Conservation (phyloP, 2,113 vertebrate genomes). For the Calyptomena viridis region DNA sequence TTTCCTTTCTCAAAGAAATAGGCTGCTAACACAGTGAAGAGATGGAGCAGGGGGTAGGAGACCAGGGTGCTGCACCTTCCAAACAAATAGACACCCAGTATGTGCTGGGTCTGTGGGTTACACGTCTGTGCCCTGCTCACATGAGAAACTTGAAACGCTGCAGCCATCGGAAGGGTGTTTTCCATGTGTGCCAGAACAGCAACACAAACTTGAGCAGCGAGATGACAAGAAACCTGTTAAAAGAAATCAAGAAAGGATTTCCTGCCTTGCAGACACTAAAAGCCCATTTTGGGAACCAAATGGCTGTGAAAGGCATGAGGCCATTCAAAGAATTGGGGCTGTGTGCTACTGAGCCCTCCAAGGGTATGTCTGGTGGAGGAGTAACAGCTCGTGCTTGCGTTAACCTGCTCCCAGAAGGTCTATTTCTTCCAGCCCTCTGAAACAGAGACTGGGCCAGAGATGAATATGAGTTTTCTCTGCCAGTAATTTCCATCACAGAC, state of each 20-base stretch:
- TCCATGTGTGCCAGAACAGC: neutral
- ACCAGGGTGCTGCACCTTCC: neutral
- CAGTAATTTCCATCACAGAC: conserved; percentile 52
- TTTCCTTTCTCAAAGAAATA: neutral
- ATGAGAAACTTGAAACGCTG: conserved; percentile 69
- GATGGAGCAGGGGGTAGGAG: neutral
- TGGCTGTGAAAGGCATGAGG: conserved; percentile 34
- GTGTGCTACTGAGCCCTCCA: conserved; percentile 41
- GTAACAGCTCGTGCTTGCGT: neutral
- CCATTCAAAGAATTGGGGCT: conserved; percentile 19
- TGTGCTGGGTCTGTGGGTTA: neutral
- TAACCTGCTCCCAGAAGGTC: conserved; percentile 51
- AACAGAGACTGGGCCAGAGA: neutral
- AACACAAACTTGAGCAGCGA: neutral
- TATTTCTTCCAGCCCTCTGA: conserved; percentile 39
- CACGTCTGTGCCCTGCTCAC: neutral
- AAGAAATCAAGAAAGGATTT: conserved; percentile 65
- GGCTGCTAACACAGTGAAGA: neutral
- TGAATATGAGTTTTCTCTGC: conserved; percentile 43
- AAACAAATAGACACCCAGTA: neutral
- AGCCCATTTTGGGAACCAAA: conserved; percentile 5
- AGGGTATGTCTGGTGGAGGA: conserved; percentile 45
- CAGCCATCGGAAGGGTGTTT: conserved; percentile 19
- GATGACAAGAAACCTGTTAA: conserved; percentile 61
- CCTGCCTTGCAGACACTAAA: conserved; percentile 36